Percentiles rank a stretch among this genome's conserved stretches.
Evolutionary conservation across 1,140 invertebrate genomes (phyloP).

Genomic region (Tetranychus cinnabarinus): DNA sequence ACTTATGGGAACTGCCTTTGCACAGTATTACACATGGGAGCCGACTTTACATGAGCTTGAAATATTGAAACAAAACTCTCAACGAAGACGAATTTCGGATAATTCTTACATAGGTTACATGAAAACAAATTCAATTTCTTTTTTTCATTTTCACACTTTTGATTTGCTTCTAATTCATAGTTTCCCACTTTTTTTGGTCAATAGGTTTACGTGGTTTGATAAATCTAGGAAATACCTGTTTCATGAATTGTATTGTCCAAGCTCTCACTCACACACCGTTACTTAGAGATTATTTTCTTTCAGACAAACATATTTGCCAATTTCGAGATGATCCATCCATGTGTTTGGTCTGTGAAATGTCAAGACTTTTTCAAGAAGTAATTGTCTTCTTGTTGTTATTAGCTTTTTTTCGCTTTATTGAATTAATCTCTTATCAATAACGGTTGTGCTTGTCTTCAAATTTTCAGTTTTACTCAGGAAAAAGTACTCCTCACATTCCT

Average conservation of each 20-base stretch:
- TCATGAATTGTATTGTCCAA: conserved; percentile 96
- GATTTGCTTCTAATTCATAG: neutral
- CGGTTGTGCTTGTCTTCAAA: neutral
- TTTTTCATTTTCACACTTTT: neutral
- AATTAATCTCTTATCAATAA: conserved; percentile 13
- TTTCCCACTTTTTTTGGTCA: neutral
- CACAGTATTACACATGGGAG: conserved; percentile 49
- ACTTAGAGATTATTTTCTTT: conserved; percentile 79
- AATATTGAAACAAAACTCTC: conserved; percentile 39
- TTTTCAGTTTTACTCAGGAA: conserved; percentile 66
- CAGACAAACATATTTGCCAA: conserved; percentile 66
- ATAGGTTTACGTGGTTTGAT: conserved; percentile 60
- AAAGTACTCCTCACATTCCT: conserved; percentile 58
- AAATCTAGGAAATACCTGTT: conserved; percentile 94
- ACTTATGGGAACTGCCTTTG: conserved; percentile 24
- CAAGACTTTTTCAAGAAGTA: conserved; percentile 31
- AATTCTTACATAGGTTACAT: conserved; percentile 50
- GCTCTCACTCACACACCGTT: conserved; percentile 80
- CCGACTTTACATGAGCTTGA: conserved; percentile 45
- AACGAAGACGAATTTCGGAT: conserved; percentile 46
- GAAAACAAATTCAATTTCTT: neutral
- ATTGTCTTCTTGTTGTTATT: conserved; percentile 6
- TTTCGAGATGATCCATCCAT: conserved; percentile 25
- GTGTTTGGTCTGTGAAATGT: conserved; percentile 83
- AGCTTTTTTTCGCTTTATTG: conserved; percentile 34